phyloP scores from a whole-genome alignment of 1,140 invertebrate genomes.

The Diorhabda elongata region DNA sequence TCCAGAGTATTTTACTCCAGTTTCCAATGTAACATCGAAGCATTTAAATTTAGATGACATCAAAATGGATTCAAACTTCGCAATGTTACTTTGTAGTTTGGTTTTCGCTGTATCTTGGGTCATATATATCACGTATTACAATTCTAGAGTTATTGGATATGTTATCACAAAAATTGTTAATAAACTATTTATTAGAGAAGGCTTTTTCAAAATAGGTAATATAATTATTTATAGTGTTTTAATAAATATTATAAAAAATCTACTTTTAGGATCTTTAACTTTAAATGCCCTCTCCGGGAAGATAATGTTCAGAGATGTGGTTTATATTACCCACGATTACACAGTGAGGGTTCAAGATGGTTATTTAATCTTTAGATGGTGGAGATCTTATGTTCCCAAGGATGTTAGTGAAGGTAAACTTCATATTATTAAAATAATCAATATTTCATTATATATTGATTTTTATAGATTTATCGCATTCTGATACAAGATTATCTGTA shows the following conservation, averaged over 20 bases:
- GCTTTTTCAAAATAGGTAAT: constrained; percentile 88
- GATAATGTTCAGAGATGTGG: constrained; percentile 96
- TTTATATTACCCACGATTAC: constrained; percentile 93
- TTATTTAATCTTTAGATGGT: constrained; percentile 96
- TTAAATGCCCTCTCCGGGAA: constrained; percentile 93
- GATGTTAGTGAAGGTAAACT: constrained; percentile 84
- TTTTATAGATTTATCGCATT: constrained; percentile 86
- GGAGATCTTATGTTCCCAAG: constrained; percentile 91
- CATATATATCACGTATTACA: constrained; percentile 93
- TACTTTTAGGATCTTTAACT: constrained; percentile 80
- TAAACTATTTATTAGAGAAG: constrained; percentile 77
- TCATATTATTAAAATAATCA: neutral
- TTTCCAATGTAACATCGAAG: constrained; percentile 15
- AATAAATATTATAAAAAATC: constrained; percentile 1
- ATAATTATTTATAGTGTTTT: constrained; percentile 27
- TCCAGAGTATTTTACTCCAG: neutral
- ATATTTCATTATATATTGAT: constrained; percentile 14
- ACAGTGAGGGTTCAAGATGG: constrained; percentile 92
- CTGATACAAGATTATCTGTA: constrained; percentile 87
- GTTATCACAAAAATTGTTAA: constrained; percentile 87
- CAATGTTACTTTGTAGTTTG: constrained; percentile 73
- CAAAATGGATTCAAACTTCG: constrained; percentile 79
- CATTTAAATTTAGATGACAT: constrained; percentile 51
- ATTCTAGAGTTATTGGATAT: constrained; percentile 85
- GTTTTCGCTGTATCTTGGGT: constrained; percentile 81